Percentiles rank a stretch among this genome's conserved stretches.
Evolutionary conservation across 2,797 vertebrate species (phyloP).

Genomic region (Squalus acanthias): DNA sequence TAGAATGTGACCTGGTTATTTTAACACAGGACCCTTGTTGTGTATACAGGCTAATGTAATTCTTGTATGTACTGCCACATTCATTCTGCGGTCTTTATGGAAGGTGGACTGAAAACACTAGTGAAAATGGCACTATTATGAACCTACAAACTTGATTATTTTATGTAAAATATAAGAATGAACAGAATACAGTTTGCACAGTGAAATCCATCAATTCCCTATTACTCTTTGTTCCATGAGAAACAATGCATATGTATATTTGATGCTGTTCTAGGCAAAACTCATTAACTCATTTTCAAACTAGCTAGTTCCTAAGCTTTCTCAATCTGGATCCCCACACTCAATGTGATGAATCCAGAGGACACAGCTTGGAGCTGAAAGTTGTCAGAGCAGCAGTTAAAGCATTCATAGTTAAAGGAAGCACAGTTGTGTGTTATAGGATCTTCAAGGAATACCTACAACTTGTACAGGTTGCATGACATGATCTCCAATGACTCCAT

Average conservation of each 20-base stretch:
- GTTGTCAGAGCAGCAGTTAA: background rate
- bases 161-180: background rate
- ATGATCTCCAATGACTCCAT: background rate
- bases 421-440: background rate
- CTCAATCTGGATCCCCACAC: background rate
- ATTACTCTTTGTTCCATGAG: background rate
- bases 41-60: background rate
- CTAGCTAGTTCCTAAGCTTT: background rate
- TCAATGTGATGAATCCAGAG: background rate
- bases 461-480: background rate
- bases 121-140: background rate
- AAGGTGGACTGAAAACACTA: background rate
- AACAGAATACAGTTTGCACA: background rate
- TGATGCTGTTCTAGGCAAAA: background rate
- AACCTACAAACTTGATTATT: background rate
- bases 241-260: background rate
- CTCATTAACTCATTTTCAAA: background rate
- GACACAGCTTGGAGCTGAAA: background rate
- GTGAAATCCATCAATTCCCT: background rate
- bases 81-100: background rate
- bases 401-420: background rate
- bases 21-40: background rate
- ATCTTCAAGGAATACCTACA: background rate
- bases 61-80: background rate
- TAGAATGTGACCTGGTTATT: background rate